Conservation (phyloP, 2,888 invertebrate species). For the Magallana nippona region DNA sequence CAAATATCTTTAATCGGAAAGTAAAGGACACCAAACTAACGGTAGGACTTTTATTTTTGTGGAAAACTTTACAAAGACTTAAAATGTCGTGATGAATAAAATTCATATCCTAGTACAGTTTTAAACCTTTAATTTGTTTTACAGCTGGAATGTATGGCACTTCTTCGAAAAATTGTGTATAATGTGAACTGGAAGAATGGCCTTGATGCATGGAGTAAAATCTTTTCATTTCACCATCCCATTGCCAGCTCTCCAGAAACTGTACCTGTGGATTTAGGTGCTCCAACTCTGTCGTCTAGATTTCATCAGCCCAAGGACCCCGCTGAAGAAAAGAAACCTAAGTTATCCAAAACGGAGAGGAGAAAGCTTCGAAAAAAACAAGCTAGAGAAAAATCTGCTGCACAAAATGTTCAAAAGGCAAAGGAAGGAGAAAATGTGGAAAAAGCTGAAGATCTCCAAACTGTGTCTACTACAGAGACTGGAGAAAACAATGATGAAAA, state of each 20-base stretch:
- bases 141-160: conserved; percentile 73
- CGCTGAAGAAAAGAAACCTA: conserved; percentile 39
- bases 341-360: conserved; percentile 35
- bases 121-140: conserved; percentile 30
- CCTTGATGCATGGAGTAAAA: conserved; percentile 76
- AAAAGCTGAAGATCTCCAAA: background rate
- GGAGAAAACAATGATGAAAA: background rate
- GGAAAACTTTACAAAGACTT: too few relatives aligned
- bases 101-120: too few relatives aligned
- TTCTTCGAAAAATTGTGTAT: conserved; percentile 71
- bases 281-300: conserved; percentile 52
- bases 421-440: conserved; percentile 18
- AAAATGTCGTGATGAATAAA: too few relatives aligned
- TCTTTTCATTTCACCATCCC: conserved; percentile 69
- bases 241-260: conserved; percentile 64
- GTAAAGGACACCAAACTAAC: too few relatives aligned
- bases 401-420: background rate
- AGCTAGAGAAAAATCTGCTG: background rate
- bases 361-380: conserved; percentile 27
- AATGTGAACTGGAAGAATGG: conserved; percentile 78
- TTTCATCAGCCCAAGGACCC: conserved; percentile 38
- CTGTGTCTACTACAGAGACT: background rate
- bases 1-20: too few relatives aligned
- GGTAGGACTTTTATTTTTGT: too few relatives aligned
- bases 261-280: conserved; percentile 59